Evolutionary conservation across 2,888 invertebrate genomes (phyloP).

Genomic region (Dasypolia templi): DNA sequence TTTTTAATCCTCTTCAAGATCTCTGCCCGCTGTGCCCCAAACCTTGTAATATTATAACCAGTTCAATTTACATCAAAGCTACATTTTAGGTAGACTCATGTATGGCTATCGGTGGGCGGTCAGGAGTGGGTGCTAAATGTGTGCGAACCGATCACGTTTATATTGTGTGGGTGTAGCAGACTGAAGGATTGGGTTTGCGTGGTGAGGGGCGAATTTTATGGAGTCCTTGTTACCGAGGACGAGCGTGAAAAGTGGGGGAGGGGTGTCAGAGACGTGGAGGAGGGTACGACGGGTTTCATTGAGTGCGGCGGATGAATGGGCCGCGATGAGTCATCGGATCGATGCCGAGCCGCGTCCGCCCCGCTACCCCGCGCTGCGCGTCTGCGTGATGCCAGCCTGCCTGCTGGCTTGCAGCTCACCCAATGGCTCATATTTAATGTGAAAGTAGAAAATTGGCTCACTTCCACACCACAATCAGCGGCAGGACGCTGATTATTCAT

Average conservation of each 20-base stretch:
- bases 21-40: neutral
- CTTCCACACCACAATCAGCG: too few species aligned
- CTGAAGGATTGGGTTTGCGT: constrained; percentile 82
- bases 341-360: constrained; percentile 75
- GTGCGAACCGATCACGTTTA: constrained; percentile 75
- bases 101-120: constrained; percentile 66
- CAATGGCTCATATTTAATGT: constrained; percentile 60
- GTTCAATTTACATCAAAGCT: constrained; percentile 38
- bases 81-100: constrained; percentile 43
- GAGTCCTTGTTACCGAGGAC: constrained; percentile 86
- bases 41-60: constrained; percentile 30
- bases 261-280: constrained; percentile 68
- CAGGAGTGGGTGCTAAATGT: constrained; percentile 71
- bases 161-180: constrained; percentile 80
- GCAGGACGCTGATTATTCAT: constrained; percentile 44
- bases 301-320: constrained; percentile 89
- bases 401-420: constrained; percentile 60
- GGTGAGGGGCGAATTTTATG: constrained; percentile 82
- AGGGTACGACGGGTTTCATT: constrained; percentile 85
- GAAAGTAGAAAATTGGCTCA: constrained; percentile 41
- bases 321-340: constrained; percentile 88
- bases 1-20: constrained; percentile 40
- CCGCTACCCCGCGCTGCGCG: constrained; percentile 68
- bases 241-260: constrained; percentile 72
- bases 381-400: constrained; percentile 73